Evolutionary conservation across 2,113 vertebrate species (phyloP).

Genomic region (Lanius collurio): DNA sequence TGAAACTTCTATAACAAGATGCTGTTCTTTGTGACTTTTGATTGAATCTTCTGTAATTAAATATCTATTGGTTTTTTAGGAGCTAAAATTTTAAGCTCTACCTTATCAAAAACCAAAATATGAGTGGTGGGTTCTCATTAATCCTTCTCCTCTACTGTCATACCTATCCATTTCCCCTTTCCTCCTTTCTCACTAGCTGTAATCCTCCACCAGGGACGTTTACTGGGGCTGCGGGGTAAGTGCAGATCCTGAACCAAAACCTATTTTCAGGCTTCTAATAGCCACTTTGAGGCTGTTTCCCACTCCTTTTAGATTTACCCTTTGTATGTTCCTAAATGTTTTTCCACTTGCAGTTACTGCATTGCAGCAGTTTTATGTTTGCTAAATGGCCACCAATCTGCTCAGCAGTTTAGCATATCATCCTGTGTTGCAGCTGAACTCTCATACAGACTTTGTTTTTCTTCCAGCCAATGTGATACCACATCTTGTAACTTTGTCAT

Average conservation of each 20-base stretch:
- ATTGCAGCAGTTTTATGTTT: conserved; percentile 76
- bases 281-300: conserved; percentile 71
- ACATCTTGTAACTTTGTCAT: conserved; percentile 73
- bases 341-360: conserved; percentile 74
- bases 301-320: conserved; percentile 64
- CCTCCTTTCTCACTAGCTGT: conserved; percentile 85
- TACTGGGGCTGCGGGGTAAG: conserved; percentile 90
- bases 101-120: conserved; percentile 56
- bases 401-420: conserved; percentile 75
- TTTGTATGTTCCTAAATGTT: conserved; percentile 77
- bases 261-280: conserved; percentile 73
- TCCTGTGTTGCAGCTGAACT: conserved; percentile 80
- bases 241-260: conserved; percentile 74
- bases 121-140: conserved; percentile 72
- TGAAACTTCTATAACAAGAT: not conserved
- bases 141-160: conserved; percentile 77
- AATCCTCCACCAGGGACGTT: conserved; percentile 90
- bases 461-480: conserved; percentile 69
- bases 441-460: conserved; percentile 72
- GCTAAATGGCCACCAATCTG: conserved; percentile 75
- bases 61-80: not conserved
- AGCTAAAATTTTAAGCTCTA: conserved; percentile 50
- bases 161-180: conserved; percentile 82
- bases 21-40: conserved; percentile 8
- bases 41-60: conserved; percentile 19